phyloP scores from a whole-genome alignment of 2,888 invertebrate genomes.

The Thera obeliscata region DNA sequence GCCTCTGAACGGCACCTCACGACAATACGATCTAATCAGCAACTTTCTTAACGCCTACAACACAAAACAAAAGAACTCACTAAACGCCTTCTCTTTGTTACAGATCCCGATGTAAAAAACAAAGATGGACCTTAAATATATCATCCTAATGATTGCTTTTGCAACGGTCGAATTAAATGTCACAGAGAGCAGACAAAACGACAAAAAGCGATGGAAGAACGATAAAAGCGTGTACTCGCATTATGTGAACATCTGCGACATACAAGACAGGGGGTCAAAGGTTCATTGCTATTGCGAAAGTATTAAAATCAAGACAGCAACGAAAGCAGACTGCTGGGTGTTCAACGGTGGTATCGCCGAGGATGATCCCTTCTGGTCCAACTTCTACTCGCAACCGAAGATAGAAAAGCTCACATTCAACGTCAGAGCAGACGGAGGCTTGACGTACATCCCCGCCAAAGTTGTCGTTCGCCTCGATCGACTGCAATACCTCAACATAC shows the following conservation, averaged over 20 bases:
- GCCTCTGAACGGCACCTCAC: slow-evolving; percentile 50
- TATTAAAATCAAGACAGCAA: slow-evolving; percentile 83
- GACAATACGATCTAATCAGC: slow-evolving; percentile 61
- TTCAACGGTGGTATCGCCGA: slow-evolving; percentile 88
- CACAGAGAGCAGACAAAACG: slow-evolving; percentile 77
- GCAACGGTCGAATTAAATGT: slow-evolving; percentile 78
- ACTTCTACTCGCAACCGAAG: slow-evolving; percentile 89
- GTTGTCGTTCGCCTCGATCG: slow-evolving; percentile 87
- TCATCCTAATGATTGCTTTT: slow-evolving; percentile 78
- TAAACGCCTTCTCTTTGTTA: slow-evolving; percentile 69
- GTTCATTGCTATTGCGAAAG: slow-evolving; percentile 88
- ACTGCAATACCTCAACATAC: slow-evolving; percentile 87
- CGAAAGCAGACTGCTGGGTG: slow-evolving; percentile 91
- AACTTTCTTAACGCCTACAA: slow-evolving; percentile 55
- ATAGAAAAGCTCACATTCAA: slow-evolving; percentile 88
- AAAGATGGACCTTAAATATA: slow-evolving; percentile 78
- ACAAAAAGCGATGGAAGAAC: slow-evolving; percentile 77
- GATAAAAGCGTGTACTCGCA: slow-evolving; percentile 73
- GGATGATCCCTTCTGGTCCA: slow-evolving; percentile 89
- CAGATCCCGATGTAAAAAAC: slow-evolving; percentile 73
- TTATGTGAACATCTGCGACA: slow-evolving; percentile 84
- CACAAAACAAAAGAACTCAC: slow-evolving; percentile 54
- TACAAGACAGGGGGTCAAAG: slow-evolving; percentile 81
- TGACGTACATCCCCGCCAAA: slow-evolving; percentile 89
- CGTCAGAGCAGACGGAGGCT: slow-evolving; percentile 87